Conservation (phyloP, 2,797 vertebrate genomes). For the Falco biarmicus region DNA sequence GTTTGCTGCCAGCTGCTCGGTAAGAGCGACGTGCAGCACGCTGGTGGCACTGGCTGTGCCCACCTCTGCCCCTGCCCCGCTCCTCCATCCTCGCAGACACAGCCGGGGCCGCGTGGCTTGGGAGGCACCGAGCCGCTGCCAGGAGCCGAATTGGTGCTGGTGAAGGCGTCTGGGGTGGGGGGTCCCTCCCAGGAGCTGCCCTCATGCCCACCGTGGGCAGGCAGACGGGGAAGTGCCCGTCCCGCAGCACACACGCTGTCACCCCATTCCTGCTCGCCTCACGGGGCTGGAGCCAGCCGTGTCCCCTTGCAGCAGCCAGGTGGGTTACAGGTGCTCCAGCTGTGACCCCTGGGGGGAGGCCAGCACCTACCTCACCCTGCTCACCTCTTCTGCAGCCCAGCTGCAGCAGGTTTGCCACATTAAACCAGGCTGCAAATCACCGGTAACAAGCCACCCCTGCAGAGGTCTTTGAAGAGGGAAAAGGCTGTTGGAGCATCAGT, state of each 20-base stretch:
- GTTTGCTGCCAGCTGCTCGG: slow-evolving; percentile 11
- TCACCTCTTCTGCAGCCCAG: background rate
- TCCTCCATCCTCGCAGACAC: background rate
- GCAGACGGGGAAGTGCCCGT: background rate
- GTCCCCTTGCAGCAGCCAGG: background rate
- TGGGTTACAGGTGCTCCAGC: background rate
- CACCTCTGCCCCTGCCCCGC: background rate
- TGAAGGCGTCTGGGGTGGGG: background rate
- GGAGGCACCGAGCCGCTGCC: background rate
- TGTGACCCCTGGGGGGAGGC: background rate
- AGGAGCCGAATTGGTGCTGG: background rate
- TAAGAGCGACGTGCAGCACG: background rate
- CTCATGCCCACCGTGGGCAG: background rate
- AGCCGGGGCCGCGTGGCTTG: background rate
- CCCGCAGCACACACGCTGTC: fast-evolving
- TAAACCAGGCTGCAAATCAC: background rate
- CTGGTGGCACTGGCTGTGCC: background rate
- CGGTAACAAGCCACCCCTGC: background rate
- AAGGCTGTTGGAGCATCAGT: background rate
- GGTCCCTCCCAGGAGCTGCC: background rate
- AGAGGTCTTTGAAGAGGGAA: background rate
- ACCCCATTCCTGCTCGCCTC: background rate
- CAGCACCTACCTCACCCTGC: background rate
- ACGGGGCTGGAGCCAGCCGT: background rate
- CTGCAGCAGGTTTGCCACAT: background rate